Conservation (phyloP, 2,888 invertebrate genomes). For the Mantis religiosa region DNA sequence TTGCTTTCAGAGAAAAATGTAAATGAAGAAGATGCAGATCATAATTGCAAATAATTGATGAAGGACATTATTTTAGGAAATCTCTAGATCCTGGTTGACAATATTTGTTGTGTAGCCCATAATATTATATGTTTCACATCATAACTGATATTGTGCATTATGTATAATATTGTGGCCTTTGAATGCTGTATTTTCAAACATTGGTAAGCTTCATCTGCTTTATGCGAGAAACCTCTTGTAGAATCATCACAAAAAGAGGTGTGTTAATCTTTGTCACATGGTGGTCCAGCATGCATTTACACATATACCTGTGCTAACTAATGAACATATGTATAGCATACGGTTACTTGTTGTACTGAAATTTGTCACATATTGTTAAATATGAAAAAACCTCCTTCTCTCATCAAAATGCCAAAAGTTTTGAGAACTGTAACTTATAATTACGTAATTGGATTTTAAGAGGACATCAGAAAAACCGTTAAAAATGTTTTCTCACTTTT, state of each 20-base stretch:
- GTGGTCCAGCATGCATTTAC: background rate
- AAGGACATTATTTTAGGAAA: background rate
- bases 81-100: slow-evolving; percentile 12
- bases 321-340: background rate
- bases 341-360: background rate
- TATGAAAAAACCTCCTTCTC: background rate
- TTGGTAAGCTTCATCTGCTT: slow-evolving; percentile 13
- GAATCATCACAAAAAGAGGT: background rate
- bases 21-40: background rate
- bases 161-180: slow-evolving; percentile 14
- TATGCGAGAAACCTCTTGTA: background rate
- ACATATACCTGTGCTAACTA: background rate
- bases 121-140: background rate
- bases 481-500: background rate
- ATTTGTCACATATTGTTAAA: background rate
- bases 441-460: background rate
- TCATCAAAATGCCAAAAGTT: background rate
- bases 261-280: slow-evolving; percentile 9
- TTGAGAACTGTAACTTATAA: background rate
- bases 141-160: background rate
- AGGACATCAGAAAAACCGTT: background rate
- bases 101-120: slow-evolving; percentile 21
- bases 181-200: background rate
- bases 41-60: background rate
- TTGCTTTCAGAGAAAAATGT: background rate